Percentiles rank a stretch among this genome's conserved stretches.
Evolutionary conservation across 2,888 invertebrate genomes (phyloP).

Genomic region (Gymnosoma rotundatum): DNA sequence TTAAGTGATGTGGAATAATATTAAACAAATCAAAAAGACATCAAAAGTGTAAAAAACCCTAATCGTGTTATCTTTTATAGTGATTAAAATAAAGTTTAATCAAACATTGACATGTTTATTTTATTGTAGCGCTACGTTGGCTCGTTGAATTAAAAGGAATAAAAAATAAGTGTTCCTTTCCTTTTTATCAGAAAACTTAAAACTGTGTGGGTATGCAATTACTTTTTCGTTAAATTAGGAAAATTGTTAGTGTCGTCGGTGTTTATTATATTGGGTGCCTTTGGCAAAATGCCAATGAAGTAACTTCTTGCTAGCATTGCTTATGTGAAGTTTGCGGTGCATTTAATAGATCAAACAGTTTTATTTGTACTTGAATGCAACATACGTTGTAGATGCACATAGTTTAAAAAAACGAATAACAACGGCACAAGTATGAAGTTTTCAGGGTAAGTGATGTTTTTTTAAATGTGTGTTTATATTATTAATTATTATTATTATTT

Average conservation of each 20-base stretch:
- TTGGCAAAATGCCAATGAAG: background rate
- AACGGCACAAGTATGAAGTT: constrained; percentile 27
- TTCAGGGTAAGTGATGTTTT: constrained; percentile 25
- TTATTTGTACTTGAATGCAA: background rate
- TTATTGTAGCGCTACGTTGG: background rate
- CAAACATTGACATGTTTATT: constrained; percentile 8
- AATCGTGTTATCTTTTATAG: too few species aligned
- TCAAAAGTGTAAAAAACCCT: background rate
- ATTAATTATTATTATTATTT: background rate
- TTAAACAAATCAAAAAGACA: background rate
- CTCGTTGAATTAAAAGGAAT: background rate
- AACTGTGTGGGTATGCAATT: background rate
- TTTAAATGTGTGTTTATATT: background rate
- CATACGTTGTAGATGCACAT: too few species aligned
- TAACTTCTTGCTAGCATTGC: background rate
- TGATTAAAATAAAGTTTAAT: too few species aligned
- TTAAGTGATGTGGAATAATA: too few species aligned
- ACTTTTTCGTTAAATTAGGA: constrained; percentile 1
- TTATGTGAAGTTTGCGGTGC: background rate
- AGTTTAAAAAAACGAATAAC: background rate
- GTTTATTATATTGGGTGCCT: constrained; percentile 15
- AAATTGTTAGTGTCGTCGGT: constrained; percentile 10
- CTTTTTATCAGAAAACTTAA: background rate
- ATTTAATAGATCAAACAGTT: constrained; percentile 4
- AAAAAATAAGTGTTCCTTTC: background rate